Evolutionary conservation across 2,888 invertebrate genomes (phyloP).

Genomic region (Parnassius orleans): DNA sequence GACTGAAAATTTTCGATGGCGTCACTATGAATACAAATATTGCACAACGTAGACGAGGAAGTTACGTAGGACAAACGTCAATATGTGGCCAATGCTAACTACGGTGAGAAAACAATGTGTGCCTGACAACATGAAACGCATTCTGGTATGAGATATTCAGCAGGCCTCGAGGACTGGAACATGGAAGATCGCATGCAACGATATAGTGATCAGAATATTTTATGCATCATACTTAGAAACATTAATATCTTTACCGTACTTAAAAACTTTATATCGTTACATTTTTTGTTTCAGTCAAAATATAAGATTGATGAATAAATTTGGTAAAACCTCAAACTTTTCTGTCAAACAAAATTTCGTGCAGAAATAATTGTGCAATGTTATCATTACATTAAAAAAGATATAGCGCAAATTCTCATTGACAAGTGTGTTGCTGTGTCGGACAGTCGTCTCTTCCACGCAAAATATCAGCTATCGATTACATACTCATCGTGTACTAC

Average conservation of each 20-base stretch:
- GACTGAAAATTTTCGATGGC: background rate
- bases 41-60: conserved; percentile 4
- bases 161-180: background rate
- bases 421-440: conserved; percentile 50
- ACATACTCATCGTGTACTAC: too few relatives aligned
- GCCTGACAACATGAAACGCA: conserved; percentile 17
- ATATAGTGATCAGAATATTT: too few relatives aligned
- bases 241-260: too few relatives aligned
- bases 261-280: too few relatives aligned
- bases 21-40: conserved; percentile 14
- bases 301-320: too few relatives aligned
- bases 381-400: conserved; percentile 45
- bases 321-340: too few relatives aligned
- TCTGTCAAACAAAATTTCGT: background rate
- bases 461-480: background rate
- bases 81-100: conserved; percentile 26
- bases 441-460: conserved; percentile 47
- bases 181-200: background rate
- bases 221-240: too few relatives aligned
- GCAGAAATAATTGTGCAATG: conserved; percentile 25
- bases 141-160: conserved; percentile 19
- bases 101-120: conserved; percentile 22
- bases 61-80: conserved; percentile 17
- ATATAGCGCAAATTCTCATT: conserved; percentile 57
- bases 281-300: too few relatives aligned